phyloP scores from a whole-genome alignment of 2,113 vertebrate species.

The Candoia aspera region DNA sequence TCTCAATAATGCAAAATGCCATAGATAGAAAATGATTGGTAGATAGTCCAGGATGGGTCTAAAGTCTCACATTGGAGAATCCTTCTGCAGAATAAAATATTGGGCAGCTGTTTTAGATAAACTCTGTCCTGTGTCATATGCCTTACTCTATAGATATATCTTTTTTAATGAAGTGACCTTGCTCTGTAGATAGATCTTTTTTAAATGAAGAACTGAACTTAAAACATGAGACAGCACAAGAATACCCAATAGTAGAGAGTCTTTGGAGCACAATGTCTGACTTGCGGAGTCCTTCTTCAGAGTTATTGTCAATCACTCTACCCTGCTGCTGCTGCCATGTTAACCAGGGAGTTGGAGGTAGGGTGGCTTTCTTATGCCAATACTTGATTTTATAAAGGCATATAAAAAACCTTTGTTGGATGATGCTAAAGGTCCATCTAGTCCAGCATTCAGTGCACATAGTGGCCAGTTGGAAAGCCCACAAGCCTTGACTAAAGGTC shows the following conservation, averaged over 20 bases:
- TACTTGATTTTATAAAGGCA: not conserved
- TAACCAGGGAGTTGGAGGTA: not conserved
- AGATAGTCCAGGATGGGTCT: not conserved
- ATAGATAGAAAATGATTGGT: not conserved
- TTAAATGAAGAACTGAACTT: not conserved
- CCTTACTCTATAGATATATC: not conserved
- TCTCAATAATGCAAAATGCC: not conserved
- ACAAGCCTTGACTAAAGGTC: not conserved
- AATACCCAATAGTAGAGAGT: not conserved
- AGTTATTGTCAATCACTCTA: not conserved
- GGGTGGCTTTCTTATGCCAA: not conserved
- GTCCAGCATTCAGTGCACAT: not conserved
- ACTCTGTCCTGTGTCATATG: not conserved
- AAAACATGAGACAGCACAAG: not conserved
- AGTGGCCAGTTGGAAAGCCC: not conserved
- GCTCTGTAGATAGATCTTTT: not conserved
- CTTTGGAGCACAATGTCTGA: not conserved
- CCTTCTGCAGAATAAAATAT: not conserved
- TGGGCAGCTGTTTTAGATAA: not conserved
- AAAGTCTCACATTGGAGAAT: not conserved
- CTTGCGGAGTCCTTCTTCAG: not conserved
- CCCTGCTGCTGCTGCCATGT: not conserved
- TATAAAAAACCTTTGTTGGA: not conserved
- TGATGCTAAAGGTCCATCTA: not conserved
- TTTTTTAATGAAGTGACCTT: not conserved